Evolutionary conservation across 2,113 vertebrate genomes (phyloP).

Genomic region (Leuciscus idus): DNA sequence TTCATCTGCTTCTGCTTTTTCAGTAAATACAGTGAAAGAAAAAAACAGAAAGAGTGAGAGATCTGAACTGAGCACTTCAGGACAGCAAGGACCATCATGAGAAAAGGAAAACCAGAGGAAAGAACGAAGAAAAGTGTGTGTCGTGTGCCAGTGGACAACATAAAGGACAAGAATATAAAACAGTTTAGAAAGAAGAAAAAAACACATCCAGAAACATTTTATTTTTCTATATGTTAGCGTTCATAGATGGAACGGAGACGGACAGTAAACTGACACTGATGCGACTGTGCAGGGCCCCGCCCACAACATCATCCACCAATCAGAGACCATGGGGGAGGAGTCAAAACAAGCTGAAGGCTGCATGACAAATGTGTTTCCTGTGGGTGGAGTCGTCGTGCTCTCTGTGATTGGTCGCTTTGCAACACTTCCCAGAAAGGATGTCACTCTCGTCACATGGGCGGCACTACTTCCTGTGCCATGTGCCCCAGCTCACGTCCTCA

Average conservation of each 20-base stretch:
- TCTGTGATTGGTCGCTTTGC: slow-evolving; percentile 17
- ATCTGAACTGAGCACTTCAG: slow-evolving; percentile 54
- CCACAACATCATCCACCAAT: slow-evolving; percentile 19
- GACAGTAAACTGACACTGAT: slow-evolving; percentile 63
- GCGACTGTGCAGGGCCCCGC: slow-evolving; percentile 65
- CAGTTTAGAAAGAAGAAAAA: not conserved
- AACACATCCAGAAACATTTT: slow-evolving; percentile 76
- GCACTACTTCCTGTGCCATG: not conserved
- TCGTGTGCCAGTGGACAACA: not conserved
- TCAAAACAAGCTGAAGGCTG: slow-evolving; percentile 64
- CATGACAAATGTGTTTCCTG: slow-evolving; percentile 64
- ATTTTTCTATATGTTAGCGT: slow-evolving; percentile 79
- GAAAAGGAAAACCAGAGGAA: slow-evolving; percentile 60
- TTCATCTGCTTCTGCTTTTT: slow-evolving; percentile 66
- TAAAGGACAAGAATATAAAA: not conserved
- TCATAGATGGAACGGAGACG: slow-evolving; percentile 56
- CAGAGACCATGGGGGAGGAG: slow-evolving; percentile 55
- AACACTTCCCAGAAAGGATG: slow-evolving; percentile 3
- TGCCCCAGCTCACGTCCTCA: not conserved
- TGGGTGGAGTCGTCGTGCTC: slow-evolving; percentile 62
- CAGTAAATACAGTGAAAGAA: slow-evolving; percentile 72
- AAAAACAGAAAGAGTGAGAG: slow-evolving; percentile 57
- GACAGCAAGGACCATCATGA: slow-evolving; percentile 63
- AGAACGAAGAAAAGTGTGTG: slow-evolving; percentile 66
- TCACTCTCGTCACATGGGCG: not conserved